Evolutionary conservation across 1,140 invertebrate genomes (phyloP).

Genomic region (Anagrus nilaparvatae): DNA sequence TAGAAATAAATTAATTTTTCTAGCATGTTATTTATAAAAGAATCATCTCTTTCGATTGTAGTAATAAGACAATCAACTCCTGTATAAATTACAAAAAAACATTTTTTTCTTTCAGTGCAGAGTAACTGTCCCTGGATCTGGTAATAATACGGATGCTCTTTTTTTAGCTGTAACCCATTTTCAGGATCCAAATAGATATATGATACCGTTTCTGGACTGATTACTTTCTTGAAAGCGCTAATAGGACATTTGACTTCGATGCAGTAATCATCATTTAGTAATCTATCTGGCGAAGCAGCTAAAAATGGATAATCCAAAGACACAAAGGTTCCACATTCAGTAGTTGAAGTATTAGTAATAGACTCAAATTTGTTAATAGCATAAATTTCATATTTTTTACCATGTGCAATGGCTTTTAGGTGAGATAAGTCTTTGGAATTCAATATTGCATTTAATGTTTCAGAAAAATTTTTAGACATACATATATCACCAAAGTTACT

Average conservation of each 20-base stretch:
- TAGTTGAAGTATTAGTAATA: slow-evolving; percentile 1
- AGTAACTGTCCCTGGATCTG: slow-evolving; percentile 13
- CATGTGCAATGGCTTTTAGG: slow-evolving; percentile 9
- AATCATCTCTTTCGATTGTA: slow-evolving; percentile 10
- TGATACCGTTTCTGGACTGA: slow-evolving; percentile 4
- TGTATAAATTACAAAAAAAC: slow-evolving; percentile 12
- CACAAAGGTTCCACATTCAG: slow-evolving; percentile 10
- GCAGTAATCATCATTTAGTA: slow-evolving; percentile 18
- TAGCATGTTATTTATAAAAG: slow-evolving; percentile 8
- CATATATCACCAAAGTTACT: slow-evolving; percentile 9
- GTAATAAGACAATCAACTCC: slow-evolving; percentile 5
- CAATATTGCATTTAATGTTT: slow-evolving; percentile 3
- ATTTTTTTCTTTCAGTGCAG: slow-evolving; percentile 7
- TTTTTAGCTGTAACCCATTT: not conserved
- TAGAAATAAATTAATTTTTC: slow-evolving; percentile 6
- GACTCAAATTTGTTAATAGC: slow-evolving; percentile 11
- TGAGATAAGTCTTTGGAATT: slow-evolving; percentile 4
- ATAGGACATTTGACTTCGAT: slow-evolving; percentile 19
- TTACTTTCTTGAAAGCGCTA: slow-evolving; percentile 3
- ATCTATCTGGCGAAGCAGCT: slow-evolving; percentile 25
- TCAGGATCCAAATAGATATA: slow-evolving; percentile 5
- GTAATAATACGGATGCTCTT: slow-evolving; percentile 13
- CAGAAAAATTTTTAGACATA: not conserved
- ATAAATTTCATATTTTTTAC: slow-evolving; percentile 10
- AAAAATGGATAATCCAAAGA: slow-evolving; percentile 18